Base-by-base conservation (phyloP, 2,888 invertebrate genomes). In the Dastarcus helophoroides region DNA sequence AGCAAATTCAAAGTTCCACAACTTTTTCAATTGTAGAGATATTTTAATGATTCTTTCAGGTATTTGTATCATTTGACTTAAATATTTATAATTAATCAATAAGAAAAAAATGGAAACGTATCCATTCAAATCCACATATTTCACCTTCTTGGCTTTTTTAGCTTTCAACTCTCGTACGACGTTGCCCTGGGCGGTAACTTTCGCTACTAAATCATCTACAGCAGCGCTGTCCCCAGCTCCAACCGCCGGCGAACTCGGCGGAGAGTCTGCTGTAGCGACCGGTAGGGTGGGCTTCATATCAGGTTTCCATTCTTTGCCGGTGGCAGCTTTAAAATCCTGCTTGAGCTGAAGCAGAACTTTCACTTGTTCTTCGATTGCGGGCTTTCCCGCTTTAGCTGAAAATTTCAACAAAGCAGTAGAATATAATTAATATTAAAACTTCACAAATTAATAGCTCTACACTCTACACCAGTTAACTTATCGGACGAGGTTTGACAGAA, bases 341-440 rank as follows among this genome's bases (percentile, higher is more conserved):
- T 90, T 90, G 3, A 86, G 56, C 4, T 67, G 66, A 16, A 84
- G 56, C 3, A 89, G 62, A 24, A 60, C 54, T 48, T 81, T 75
- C 3, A 70, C 70, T 41, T 65, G 72, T 19, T 53, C 53, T 37
- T 71, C 63, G 26, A 62, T 40, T 2, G 33, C 42, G 38, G 62
- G 55, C 50, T 68, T 68, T 13, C 58, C 58, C 67, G 64, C 0
- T 67, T 41, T 54, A 83, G 84, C 25, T 72, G 46, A 24, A 63
- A 49, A 39, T 54, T 61, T 56, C 83, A 83, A 1, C 69, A n/a
- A 65, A 0, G 75, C 73, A 48, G 80, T 81, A 2, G n/a, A n/a
- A n/a, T n/a, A n/a, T n/a, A n/a, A n/a, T n/a, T n/a, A n/a, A n/a
- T n/a, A n/a, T n/a, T 54, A 1, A n/a, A n/a, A n/a, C n/a, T n/a